Conservation (phyloP, 1,140 invertebrate species). For the Diabrotica undecimpunctata region DNA sequence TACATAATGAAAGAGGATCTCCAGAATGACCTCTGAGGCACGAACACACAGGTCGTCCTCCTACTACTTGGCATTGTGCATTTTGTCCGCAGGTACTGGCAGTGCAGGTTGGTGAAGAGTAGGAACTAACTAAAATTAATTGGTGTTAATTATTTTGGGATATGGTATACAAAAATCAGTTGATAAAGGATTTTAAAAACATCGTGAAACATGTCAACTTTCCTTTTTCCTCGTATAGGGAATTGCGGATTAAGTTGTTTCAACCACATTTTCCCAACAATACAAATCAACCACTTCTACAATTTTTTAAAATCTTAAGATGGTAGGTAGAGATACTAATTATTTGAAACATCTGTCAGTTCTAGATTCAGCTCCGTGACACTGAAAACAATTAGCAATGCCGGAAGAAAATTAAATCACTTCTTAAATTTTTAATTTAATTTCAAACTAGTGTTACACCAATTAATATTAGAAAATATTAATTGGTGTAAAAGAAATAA, state of each 20-base stretch:
- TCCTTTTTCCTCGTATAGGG: neutral
- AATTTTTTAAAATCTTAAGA: too few relatives aligned
- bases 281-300: too few relatives aligned
- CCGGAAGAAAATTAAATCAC: too few relatives aligned
- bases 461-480: too few relatives aligned
- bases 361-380: neutral
- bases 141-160: neutral
- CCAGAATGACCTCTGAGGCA: conserved; percentile 69
- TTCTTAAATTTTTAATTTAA: too few relatives aligned
- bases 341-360: neutral
- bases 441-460: too few relatives aligned
- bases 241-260: too few relatives aligned
- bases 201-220: neutral
- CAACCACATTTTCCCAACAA: too few relatives aligned
- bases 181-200: neutral
- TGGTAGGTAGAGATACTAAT: neutral
- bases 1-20: conserved; percentile 63
- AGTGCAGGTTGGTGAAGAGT: conserved; percentile 28
- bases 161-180: conserved; percentile 14
- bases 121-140: conserved; percentile 13
- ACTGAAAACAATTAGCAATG: too few relatives aligned
- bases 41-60: conserved; percentile 63
- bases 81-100: conserved; percentile 56
- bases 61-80: conserved; percentile 59
- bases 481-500: too few relatives aligned